phyloP scores from a whole-genome alignment of 2,888 invertebrate genomes.

The Piscicola geometra region DNA sequence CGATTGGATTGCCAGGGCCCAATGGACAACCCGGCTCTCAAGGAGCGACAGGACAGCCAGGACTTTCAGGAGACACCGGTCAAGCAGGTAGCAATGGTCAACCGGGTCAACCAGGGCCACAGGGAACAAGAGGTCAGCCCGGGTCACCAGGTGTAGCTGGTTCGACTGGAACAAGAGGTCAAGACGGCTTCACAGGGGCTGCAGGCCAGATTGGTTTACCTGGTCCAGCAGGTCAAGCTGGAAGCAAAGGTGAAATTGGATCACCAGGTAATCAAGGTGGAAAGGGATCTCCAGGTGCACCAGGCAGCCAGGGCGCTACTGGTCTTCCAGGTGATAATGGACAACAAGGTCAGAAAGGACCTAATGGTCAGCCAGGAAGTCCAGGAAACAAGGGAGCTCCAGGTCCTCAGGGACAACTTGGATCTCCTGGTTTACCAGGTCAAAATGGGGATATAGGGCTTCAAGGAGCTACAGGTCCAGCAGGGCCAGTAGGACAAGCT shows the following conservation, averaged over 20 bases:
- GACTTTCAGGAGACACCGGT: constrained; percentile 35
- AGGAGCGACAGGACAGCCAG: constrained; percentile 32
- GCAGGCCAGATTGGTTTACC: constrained; percentile 27
- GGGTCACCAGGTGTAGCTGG: constrained; percentile 35
- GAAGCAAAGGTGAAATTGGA: constrained; percentile 24
- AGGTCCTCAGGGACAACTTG: constrained; percentile 31
- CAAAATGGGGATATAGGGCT: constrained; percentile 22
- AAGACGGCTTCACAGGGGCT: constrained; percentile 25
- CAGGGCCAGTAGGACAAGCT: constrained; percentile 57
- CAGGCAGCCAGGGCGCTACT: constrained; percentile 29
- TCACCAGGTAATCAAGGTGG: constrained; percentile 37
- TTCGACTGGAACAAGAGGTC: constrained; percentile 32
- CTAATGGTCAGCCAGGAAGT: constrained; percentile 32
- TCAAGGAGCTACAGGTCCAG: constrained; percentile 36
- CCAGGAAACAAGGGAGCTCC: constrained; percentile 29
- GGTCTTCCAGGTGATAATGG: constrained; percentile 32
- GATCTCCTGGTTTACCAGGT: constrained; percentile 31
- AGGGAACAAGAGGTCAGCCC: constrained; percentile 37
- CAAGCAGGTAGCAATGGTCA: constrained; percentile 35
- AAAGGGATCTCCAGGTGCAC: constrained; percentile 31
- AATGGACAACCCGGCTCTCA: constrained; percentile 21
- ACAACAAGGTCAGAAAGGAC: constrained; percentile 30
- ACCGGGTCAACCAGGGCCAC: constrained; percentile 36
- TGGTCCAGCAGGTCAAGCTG: constrained; percentile 34
- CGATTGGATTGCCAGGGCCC: constrained; percentile 16